Evolutionary conservation across 2,888 invertebrate genomes (phyloP), one percentile per base, ranked within the genome.

Genomic region (Mongoloraphidia duomilia): DNA sequence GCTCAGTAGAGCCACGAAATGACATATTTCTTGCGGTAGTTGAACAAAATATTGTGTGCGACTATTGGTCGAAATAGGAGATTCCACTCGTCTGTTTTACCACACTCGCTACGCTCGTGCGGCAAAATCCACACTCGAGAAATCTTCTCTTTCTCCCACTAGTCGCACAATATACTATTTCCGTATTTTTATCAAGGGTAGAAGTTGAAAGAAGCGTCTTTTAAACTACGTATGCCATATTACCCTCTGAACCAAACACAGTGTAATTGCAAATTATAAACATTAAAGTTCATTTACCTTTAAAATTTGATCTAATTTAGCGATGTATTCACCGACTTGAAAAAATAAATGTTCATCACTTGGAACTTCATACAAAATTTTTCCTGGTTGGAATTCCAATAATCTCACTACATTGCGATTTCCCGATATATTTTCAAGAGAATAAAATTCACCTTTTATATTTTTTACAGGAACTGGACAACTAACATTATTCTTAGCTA

Each of bases 381-480:
- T 73, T 0, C 93, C 93, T 0, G 85, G 81, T 11, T 84, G 73
- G 61, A 73, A 93, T 60, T 82, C 79, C 58, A 93, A 68, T 11
- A 94, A 72, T 4, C 90, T 73, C 1, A 91, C 81, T 0, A 82
- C 75, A 61, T 89, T 80, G 51, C 65, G 63, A 1, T 67, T 66
- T 51, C 77, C 70, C 6, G 59, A 65, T 60, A 76, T 71, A 17
- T 67, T 60, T 54, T 75, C 72, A 44, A 72, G 53, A 0, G 80
- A 79, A 63, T 75, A 77, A 56, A 79, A 75, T 52, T 77, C 72
- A 0, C 83, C 83, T 52, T 71, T 70, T 1, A 80, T 71, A 58
- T 83, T 87, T 58, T 74, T 75, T 37, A 88, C 67, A 0, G 89
- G 88, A 45, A 74, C 70, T 0, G 90, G 82, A 52, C 87, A 86